Base-by-base conservation (phyloP, 2,113 vertebrate genomes). In the Rhinogobius similis region DNA sequence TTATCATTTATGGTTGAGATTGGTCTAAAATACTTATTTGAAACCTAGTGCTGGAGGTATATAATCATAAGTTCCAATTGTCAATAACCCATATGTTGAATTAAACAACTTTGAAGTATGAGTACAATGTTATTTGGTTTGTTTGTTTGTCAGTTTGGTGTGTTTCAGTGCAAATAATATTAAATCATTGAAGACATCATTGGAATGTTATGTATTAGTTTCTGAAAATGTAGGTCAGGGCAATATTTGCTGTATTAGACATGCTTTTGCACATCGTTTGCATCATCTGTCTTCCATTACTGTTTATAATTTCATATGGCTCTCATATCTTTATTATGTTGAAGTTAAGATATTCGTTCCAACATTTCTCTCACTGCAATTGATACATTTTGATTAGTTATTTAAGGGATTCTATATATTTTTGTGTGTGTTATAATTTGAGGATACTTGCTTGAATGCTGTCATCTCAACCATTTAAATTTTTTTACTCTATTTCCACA, bases 401-500 rank as follows among this genome's bases (percentile, higher is more conserved):
- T 3, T 52, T 52, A 12, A 23, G 21, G n/a, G 21, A 23, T n/a
- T n/a, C n/a, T n/a, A n/a, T n/a, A n/a, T n/a, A n/a, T n/a, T n/a
- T n/a, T n/a, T n/a, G n/a, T n/a, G n/a, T n/a, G n/a, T n/a, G 21
- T 50, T 21, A 1, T 20, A 46, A 21, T 21, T 10, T 21, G 8
- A 48, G 46, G 21, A 50, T n/a, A 50, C 20, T 46, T 46, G 44
- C 44, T n/a, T 50, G 18, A 9, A 13, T 5, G 27, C 5, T 68
- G 52, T 21, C 18, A 8, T 46, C 63, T 32, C 1, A 14, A 65
- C 14, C 12, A 32, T 27, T 72, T 26, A 21, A 23, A 65, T 4
- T 53, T 77, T 69, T 70, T 55, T 59, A 62, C 43, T 62, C 8
- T 59, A 18, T 50, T 52, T 67, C 29, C 39, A 53, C 39, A 16